phyloP scores from a whole-genome alignment of 2,888 invertebrate genomes.

The Tridacna gigas region DNA sequence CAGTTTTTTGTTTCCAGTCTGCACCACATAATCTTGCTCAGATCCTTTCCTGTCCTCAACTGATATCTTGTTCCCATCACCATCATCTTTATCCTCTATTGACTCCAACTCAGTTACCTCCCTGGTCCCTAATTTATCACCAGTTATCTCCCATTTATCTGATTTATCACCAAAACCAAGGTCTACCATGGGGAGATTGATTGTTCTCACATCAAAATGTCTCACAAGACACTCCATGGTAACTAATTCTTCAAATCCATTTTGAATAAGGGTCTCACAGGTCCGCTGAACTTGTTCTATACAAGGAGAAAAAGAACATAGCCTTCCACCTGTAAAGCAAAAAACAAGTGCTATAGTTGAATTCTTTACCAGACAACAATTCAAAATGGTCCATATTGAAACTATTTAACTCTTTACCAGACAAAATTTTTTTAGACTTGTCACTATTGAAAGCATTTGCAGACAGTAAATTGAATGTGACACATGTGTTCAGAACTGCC shows the following conservation, averaged over 20 bases:
- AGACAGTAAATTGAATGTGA: no score
- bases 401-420: no score
- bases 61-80: neutral
- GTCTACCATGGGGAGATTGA: constrained; percentile 74
- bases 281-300: constrained; percentile 99
- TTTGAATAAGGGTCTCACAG: constrained; percentile 89
- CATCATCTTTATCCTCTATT: neutral
- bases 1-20: neutral
- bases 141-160: neutral
- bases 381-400: no score
- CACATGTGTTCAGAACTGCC: no score
- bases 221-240: constrained; percentile 91
- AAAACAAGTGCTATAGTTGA: neutral
- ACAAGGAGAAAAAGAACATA: constrained; percentile 99
- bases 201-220: constrained; percentile 78
- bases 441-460: no score
- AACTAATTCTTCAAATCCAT: constrained; percentile 93
- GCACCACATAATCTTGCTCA: neutral
- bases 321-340: constrained; percentile 90
- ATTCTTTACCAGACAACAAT: neutral
- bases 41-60: neutral
- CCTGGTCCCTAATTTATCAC: neutral
- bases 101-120: neutral
- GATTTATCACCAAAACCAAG: constrained; percentile 57
- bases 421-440: no score